A percentile compares a stretch with the other conserved stretches of the same genome.
phyloP scores from a whole-genome alignment of 2,113 vertebrate species.

The Heloderma charlesbogerti region DNA sequence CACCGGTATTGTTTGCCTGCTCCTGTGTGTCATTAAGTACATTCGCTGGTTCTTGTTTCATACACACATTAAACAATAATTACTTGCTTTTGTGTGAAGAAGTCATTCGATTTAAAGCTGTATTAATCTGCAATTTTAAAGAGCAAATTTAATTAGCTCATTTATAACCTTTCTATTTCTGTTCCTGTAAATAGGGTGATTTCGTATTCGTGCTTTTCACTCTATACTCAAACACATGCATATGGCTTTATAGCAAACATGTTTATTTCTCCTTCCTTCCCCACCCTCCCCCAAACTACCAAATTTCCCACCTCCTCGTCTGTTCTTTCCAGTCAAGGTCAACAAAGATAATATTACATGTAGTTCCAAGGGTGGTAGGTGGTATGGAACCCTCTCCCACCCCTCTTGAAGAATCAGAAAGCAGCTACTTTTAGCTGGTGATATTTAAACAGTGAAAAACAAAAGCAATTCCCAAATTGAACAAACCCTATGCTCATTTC shows the following conservation, averaged over 20 bases:
- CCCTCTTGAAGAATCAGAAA: background rate
- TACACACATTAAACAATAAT: conserved; percentile 49
- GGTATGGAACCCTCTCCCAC: background rate
- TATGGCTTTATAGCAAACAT: conserved; percentile 17
- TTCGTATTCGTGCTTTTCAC: background rate
- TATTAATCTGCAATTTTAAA: conserved; percentile 42
- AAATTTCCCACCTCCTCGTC: background rate
- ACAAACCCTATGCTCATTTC: background rate
- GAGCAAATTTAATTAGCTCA: conserved; percentile 37
- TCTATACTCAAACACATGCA: background rate
- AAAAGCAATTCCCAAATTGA: background rate
- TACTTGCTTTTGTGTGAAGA: conserved; percentile 58
- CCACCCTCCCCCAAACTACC: background rate
- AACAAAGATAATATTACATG: background rate
- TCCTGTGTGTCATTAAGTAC: conserved; percentile 16
- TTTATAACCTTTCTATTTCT: conserved; percentile 37
- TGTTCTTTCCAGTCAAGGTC: background rate
- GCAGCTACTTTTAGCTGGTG: background rate
- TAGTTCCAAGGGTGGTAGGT: too few species aligned
- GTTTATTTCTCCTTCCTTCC: background rate
- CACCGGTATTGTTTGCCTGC: conserved; percentile 25
- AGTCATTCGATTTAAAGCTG: conserved; percentile 33
- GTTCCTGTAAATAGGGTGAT: conserved; percentile 25
- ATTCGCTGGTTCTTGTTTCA: conserved; percentile 51
- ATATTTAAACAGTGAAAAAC: background rate